These are phyloP conservation scores for Calidris pugnax DNA, from an alignment of 2,113 vertebrate species.

Conservation along the genomic window DNA sequence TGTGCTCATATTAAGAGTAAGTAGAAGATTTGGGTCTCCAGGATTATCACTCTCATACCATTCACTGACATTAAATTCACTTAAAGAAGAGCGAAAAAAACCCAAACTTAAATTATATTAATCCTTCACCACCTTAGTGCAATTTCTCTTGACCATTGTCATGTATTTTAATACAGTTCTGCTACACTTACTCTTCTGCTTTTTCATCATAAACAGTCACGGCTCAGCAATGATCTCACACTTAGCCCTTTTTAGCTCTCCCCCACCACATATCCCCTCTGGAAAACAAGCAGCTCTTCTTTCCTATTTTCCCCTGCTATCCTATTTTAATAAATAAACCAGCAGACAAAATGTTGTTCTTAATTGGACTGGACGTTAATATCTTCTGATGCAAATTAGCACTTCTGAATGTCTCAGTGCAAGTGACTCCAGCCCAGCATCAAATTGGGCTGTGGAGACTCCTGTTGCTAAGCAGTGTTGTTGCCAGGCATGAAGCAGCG, in stretches of 20 bases:
- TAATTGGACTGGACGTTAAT: conserved; percentile 36
- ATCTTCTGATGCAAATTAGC: conserved; percentile 33
- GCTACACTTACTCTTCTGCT: not conserved
- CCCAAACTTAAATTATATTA: not conserved
- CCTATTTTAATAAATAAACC: conserved; percentile 35
- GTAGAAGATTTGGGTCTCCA: not conserved
- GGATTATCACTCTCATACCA: not conserved
- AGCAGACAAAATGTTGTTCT: conserved; percentile 1
- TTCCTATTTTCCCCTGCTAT: not conserved
- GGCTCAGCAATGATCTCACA: not conserved
- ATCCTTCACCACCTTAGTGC: not conserved
- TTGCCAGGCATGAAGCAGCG: not conserved
- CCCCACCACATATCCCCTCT: too few relatives aligned
- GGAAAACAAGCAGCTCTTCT: not conserved
- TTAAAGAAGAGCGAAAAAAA: not conserved
- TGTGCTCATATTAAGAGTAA: not conserved
- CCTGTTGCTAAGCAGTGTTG: not conserved
- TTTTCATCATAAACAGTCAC: not conserved
- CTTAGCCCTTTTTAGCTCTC: not conserved
- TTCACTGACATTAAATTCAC: not conserved
- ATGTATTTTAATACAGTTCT: not conserved
- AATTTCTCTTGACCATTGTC: not conserved
- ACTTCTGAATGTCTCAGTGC: not conserved
- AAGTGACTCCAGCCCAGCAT: not conserved
- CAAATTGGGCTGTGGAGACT: not conserved